Base-by-base conservation (phyloP, 1,140 invertebrate genomes). In the Eriosoma lanigerum region DNA sequence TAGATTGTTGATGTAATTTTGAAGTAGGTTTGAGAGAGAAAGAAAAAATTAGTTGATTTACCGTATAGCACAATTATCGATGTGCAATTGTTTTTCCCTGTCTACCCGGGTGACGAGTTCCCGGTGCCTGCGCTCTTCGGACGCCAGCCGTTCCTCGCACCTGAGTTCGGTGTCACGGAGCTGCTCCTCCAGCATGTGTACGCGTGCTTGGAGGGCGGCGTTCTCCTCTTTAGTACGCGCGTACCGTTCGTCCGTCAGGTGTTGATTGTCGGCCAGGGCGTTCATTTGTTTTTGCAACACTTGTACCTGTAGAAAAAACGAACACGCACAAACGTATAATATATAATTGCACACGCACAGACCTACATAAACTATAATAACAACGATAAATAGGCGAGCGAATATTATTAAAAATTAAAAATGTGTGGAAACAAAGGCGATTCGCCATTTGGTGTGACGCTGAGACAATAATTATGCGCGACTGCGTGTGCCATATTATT, bases 181-280 rank as follows among this genome's bases (percentile, higher is more conserved):
- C 84, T 96, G 94, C 86, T 97, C 96, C 85, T 98, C 96, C 80
- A 97, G 88, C 90, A 95, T 94, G 83, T 95, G 91, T 83, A 97
- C 91, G 84, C 87, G 90, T 3, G 93, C 93, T 84, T 94, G 93
- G 19, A 97, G 87, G 56, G 93, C 93, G 0, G 93, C 93, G 89
- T 96, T 96, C 86, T 97, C 94, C 73, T 95, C 92, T 84, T 96
- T 96, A 56, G 92, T 92, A 82, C 93, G 88, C 6, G 92, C 91
- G 84, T 96, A 96, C 72, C 93, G 89, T 86, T 96, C 94, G 85
- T 96, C 94, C 12, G 91, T 91, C 82, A 90, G 92, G 83, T 88
- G 92, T 85, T 94, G 95, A 81, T 92, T 94, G 84, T 96, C 94
- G 12, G 91, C 92, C 82, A 97, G 87, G 58, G 91, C 91, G 82